Conservation (phyloP, 2,888 invertebrate species). For the Drosophila quinaria region DNA sequence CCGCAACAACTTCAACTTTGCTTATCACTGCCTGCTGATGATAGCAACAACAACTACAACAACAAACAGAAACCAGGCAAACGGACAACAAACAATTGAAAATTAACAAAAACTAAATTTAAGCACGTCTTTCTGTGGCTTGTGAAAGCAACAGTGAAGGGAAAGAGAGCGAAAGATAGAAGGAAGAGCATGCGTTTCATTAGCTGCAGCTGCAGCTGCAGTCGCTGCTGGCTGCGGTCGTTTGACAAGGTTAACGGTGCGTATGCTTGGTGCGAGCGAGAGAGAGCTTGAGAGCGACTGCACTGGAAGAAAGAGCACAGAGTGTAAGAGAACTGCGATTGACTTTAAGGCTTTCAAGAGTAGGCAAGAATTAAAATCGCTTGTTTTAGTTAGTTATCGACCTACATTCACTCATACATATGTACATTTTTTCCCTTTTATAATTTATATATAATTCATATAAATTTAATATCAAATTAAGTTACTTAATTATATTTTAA, state of each 20-base stretch:
- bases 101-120: conserved; percentile 78
- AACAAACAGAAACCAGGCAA: conserved; percentile 24
- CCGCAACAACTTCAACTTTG: conserved; percentile 57
- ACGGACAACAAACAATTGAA: conserved; percentile 67
- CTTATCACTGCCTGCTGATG: conserved; percentile 68
- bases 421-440: no score
- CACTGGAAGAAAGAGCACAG: conserved; percentile 14
- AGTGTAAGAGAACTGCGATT: not conserved
- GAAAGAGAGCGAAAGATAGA: conserved; percentile 3
- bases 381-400: not conserved
- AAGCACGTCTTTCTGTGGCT: conserved; percentile 74
- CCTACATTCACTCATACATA: no score
- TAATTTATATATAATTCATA: no score
- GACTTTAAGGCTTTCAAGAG: not conserved
- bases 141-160: conserved; percentile 7
- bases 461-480: no score
- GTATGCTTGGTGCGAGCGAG: conserved; percentile 8
- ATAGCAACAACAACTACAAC: conserved; percentile 39
- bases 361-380: not conserved
- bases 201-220: conserved; percentile 74
- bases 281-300: conserved; percentile 7
- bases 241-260: conserved; percentile 64
- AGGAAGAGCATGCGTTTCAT: conserved; percentile 55
- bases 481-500: no score
- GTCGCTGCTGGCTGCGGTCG: conserved; percentile 61